These are phyloP conservation scores for Oryzias woworae DNA, from an alignment of 2,113 vertebrate species.

Conservation along the genomic window DNA sequence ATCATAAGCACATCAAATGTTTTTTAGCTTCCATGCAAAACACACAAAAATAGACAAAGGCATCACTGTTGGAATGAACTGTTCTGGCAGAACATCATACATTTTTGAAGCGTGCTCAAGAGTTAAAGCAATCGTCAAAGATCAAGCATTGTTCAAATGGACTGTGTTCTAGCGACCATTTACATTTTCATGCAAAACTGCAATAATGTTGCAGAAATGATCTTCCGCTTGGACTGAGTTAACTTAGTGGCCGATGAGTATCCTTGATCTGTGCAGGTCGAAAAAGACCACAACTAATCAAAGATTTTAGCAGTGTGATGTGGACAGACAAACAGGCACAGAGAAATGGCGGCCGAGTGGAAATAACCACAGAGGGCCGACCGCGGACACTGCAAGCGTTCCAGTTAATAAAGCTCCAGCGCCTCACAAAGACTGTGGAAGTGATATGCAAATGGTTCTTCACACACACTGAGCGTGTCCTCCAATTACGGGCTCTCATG, in stretches of 20 bases:
- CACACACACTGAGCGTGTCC: constrained; percentile 66
- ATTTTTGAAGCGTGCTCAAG: no score
- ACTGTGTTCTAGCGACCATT: no score
- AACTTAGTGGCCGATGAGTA: background rate
- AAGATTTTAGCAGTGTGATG: background rate
- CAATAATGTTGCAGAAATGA: no score
- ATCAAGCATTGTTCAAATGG: background rate
- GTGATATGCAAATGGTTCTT: constrained; percentile 67
- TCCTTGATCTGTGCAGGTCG: background rate
- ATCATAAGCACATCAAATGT: no score
- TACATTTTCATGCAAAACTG: no score
- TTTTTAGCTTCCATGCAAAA: no score
- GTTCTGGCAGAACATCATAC: no score
- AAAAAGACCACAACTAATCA: background rate
- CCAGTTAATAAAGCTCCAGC: constrained; percentile 59
- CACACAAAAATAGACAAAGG: no score
- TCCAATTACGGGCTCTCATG: constrained; percentile 69
- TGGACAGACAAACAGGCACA: constrained; percentile 9
- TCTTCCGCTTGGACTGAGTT: background rate
- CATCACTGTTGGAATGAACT: no score
- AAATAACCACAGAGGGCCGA: constrained; percentile 27
- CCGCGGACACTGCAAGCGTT: constrained; percentile 41
- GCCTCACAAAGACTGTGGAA: constrained; percentile 59
- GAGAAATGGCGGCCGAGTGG: constrained; percentile 12
- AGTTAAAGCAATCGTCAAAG: no score